Conservation (phyloP, 2,797 vertebrate species). For the Macropus fuliginosus region DNA sequence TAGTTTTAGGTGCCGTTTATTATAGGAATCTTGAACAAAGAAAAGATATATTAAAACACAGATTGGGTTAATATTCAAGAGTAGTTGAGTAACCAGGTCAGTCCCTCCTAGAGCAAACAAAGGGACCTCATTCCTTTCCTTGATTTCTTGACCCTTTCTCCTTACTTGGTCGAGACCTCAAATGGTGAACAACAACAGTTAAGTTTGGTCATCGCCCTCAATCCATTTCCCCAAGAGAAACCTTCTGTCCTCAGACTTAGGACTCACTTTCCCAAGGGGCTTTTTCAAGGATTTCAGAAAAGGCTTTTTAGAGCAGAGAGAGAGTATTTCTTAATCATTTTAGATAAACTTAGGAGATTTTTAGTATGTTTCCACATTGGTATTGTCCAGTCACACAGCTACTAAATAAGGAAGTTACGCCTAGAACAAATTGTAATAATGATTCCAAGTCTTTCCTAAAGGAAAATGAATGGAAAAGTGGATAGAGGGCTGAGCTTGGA, state of each 20-base stretch:
- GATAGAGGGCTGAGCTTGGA: neutral
- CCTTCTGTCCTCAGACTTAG: neutral
- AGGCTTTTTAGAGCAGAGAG: neutral
- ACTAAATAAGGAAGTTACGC: neutral
- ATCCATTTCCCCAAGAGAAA: neutral
- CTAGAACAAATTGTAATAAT: neutral
- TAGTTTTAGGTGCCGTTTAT: neutral
- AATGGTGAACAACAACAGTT: neutral
- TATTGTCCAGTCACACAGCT: neutral
- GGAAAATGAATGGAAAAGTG: neutral
- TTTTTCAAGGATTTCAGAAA: neutral
- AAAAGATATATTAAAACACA: neutral
- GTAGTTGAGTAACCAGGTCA: neutral
- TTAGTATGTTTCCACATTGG: neutral
- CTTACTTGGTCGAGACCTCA: neutral
- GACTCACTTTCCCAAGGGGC: too few relatives aligned
- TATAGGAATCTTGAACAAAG: neutral
- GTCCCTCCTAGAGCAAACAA: neutral
- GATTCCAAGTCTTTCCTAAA: neutral
- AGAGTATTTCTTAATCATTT: neutral
- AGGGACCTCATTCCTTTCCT: neutral
- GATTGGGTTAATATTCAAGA: neutral
- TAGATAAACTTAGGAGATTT: neutral
- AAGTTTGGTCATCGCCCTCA: neutral
- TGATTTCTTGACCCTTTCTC: neutral